Percentiles rank a stretch among this genome's conserved stretches.
Evolutionary conservation across 2,113 vertebrate species (phyloP).

Genomic region (Varanus salvator): DNA sequence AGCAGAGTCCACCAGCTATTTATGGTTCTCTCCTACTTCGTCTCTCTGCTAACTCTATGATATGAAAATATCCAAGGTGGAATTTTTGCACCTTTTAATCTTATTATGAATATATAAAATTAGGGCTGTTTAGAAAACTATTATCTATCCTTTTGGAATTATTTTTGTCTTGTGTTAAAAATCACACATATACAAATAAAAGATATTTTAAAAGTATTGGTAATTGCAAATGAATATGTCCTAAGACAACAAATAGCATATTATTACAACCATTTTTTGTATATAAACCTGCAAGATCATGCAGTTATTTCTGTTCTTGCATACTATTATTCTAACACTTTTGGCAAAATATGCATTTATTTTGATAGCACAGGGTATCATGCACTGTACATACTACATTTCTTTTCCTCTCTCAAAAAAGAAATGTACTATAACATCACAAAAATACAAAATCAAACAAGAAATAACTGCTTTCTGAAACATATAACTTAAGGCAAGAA

Average conservation of each 20-base stretch:
- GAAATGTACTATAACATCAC: too few relatives aligned
- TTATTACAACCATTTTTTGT: slow-evolving; percentile 17
- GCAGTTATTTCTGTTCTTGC: background rate
- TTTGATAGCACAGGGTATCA: background rate
- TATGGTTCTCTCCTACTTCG: background rate
- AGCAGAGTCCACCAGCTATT: background rate
- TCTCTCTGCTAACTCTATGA: background rate
- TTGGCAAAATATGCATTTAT: background rate
- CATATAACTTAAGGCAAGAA: too few relatives aligned
- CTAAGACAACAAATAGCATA: background rate
- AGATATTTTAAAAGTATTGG: background rate
- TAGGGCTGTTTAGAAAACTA: background rate
- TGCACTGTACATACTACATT: background rate
- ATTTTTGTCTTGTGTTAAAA: background rate
- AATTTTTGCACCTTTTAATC: slow-evolving; percentile 10
- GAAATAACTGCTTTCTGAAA: too few relatives aligned
- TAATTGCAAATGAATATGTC: background rate
- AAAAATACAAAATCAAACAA: too few relatives aligned
- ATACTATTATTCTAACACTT: background rate
- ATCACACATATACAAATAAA: background rate
- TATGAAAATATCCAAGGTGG: background rate
- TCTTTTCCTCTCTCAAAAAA: too few relatives aligned
- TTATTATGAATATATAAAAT: background rate
- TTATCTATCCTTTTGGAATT: background rate
- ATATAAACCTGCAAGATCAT: background rate